Percentiles rank a stretch among this genome's conserved stretches.
Conservation (phyloP, 2,797 vertebrate genomes). For the Sternarchorhynchus goeldii region DNA sequence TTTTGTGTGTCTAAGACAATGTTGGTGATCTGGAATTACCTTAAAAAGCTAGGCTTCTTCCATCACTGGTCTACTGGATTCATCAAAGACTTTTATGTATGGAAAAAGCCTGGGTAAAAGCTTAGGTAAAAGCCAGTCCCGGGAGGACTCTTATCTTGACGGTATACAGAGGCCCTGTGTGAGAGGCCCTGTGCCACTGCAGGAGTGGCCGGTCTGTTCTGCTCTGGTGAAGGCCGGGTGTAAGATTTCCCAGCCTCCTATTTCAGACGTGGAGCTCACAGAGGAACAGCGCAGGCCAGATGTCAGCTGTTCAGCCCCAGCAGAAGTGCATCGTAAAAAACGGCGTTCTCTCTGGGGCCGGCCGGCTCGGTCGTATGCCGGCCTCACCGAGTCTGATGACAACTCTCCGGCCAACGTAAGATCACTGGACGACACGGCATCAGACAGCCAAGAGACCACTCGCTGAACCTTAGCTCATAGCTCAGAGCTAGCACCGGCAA, state of each 20-base stretch:
- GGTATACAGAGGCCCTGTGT: not conserved
- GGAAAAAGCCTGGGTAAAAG: not conserved
- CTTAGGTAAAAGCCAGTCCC: not conserved
- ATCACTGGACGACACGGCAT: constrained; percentile 49
- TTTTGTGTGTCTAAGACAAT: too few relatives aligned
- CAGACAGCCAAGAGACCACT: constrained; percentile 35
- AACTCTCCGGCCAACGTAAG: constrained; percentile 23
- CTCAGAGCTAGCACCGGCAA: constrained; percentile 37
- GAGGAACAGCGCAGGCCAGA: constrained; percentile 33
- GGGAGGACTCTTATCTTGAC: not conserved
- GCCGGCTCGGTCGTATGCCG: not conserved
- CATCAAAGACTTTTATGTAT: not conserved
- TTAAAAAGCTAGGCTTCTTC: too few relatives aligned
- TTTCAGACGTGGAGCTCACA: constrained; percentile 34
- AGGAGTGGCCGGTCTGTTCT: constrained; percentile 36
- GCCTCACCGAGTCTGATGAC: constrained; percentile 20
- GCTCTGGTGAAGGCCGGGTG: constrained; percentile 35
- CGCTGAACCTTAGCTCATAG: constrained; percentile 51
- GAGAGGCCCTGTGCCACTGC: constrained; percentile 6
- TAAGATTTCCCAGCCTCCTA: constrained; percentile 46
- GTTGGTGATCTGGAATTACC: too few relatives aligned
- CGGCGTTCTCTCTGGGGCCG: constrained; percentile 13
- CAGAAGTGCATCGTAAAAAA: constrained; percentile 40
- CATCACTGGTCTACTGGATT: too few relatives aligned
- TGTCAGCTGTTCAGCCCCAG: constrained; percentile 44